Conservation (phyloP, 2,888 invertebrate genomes). For the Lycaena phlaeas region DNA sequence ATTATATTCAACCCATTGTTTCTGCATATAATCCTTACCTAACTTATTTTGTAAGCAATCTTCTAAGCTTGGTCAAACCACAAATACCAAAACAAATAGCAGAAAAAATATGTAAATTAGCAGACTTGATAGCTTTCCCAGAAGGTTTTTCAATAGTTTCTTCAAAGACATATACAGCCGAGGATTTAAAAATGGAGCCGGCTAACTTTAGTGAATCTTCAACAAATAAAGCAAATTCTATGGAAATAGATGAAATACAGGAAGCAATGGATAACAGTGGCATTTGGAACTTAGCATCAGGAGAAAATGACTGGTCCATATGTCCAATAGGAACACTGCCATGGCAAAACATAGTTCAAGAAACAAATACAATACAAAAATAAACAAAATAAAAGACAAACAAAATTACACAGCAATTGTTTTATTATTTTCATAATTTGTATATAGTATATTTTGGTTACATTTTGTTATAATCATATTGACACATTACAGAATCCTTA, state of each 20-base stretch:
- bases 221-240: slow-evolving; percentile 10
- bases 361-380: slow-evolving; percentile 16
- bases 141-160: slow-evolving; percentile 29
- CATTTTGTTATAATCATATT: slow-evolving; percentile 48
- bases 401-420: slow-evolving; percentile 63
- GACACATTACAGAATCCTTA: slow-evolving; percentile 63
- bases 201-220: not conserved
- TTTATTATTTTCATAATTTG: slow-evolving; percentile 61
- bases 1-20: slow-evolving; percentile 48
- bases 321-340: slow-evolving; percentile 69
- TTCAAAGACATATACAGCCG: slow-evolving; percentile 51
- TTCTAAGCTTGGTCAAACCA: slow-evolving; percentile 43
- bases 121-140: slow-evolving; percentile 45
- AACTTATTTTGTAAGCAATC: slow-evolving; percentile 41
- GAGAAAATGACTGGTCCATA: slow-evolving; percentile 45
- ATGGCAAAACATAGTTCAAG: slow-evolving; percentile 41
- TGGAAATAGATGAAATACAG: slow-evolving; percentile 8
- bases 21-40: slow-evolving; percentile 50
- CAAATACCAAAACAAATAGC: slow-evolving; percentile 31
- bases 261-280: slow-evolving; percentile 20
- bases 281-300: slow-evolving; percentile 45
- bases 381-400: slow-evolving; percentile 26
- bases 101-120: slow-evolving; percentile 38
- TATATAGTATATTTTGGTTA: slow-evolving; percentile 71
- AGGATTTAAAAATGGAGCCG: slow-evolving; percentile 40